Evolutionary conservation across 2,797 vertebrate species (phyloP).

Genomic region (Ateles fusciceps): DNA sequence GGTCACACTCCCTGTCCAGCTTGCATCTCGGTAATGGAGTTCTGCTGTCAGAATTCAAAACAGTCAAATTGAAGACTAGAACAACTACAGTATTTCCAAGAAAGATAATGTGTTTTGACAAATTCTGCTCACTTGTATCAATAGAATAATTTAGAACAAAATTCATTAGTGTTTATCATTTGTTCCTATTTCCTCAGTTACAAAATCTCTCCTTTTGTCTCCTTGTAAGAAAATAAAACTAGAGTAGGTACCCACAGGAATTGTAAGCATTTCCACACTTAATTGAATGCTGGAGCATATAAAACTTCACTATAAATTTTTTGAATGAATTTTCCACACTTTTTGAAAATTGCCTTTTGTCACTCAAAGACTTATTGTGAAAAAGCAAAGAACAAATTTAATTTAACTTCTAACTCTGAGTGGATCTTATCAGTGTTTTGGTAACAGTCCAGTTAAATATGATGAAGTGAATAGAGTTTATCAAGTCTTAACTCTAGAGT

Average conservation of each 20-base stretch:
- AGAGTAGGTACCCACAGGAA: neutral
- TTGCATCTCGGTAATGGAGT: neutral
- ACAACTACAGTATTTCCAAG: neutral
- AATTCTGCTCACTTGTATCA: neutral
- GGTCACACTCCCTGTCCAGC: neutral
- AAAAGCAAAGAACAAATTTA: slow-evolving; percentile 40
- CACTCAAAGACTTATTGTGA: slow-evolving; percentile 25
- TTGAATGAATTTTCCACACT: slow-evolving; percentile 28
- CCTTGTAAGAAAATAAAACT: slow-evolving; percentile 4
- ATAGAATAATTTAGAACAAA: slow-evolving; percentile 5
- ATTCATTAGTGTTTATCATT: neutral
- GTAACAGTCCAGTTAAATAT: slow-evolving; percentile 44
- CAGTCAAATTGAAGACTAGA: neutral
- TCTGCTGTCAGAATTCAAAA: slow-evolving; percentile 26
- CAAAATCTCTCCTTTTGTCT: neutral
- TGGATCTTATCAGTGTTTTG: neutral
- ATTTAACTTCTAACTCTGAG: slow-evolving; percentile 33
- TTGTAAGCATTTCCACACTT: neutral
- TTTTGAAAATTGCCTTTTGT: slow-evolving; percentile 27
- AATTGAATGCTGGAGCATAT: slow-evolving; percentile 23
- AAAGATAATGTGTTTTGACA: neutral
- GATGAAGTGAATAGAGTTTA: neutral
- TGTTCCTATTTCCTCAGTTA: neutral
- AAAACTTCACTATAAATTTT: slow-evolving; percentile 54
- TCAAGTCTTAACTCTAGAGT: neutral